Evolutionary conservation across 1,140 invertebrate species (phyloP).

Genomic region (Macrobrachium rosenbergii): DNA sequence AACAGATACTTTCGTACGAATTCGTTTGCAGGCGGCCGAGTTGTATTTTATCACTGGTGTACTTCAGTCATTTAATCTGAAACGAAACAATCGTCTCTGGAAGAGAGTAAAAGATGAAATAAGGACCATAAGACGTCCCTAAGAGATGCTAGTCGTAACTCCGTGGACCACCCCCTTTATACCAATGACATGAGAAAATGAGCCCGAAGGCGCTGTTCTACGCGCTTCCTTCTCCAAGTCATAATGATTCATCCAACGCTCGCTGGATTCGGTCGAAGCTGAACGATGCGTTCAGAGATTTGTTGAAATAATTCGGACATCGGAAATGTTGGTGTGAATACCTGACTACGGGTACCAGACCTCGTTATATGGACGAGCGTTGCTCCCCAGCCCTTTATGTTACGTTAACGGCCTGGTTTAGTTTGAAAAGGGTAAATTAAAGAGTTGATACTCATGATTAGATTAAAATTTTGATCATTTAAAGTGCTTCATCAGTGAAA

Average conservation of each 20-base stretch:
- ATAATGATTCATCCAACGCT: conserved; percentile 49
- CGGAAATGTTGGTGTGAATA: conserved; percentile 60
- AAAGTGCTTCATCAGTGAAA: background rate
- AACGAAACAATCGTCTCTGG: no score
- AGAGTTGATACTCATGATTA: no score
- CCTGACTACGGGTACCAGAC: conserved; percentile 46
- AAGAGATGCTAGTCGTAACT: background rate
- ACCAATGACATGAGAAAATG: conserved; percentile 61
- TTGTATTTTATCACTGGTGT: background rate
- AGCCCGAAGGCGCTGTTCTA: conserved; percentile 39
- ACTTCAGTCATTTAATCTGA: no score
- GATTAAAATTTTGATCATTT: background rate
- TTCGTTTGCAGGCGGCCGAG: background rate
- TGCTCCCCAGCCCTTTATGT: background rate
- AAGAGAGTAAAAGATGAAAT: background rate
- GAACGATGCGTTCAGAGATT: conserved; percentile 39
- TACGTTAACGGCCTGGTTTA: background rate
- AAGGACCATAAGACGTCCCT: background rate
- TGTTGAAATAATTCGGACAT: conserved; percentile 48
- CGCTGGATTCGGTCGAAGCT: background rate
- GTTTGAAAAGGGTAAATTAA: background rate
- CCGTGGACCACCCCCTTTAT: conserved; percentile 50
- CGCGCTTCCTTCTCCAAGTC: conserved; percentile 42
- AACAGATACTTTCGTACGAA: background rate
- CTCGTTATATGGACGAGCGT: conserved; percentile 28